Percentiles rank a stretch among this genome's conserved stretches.
Evolutionary conservation across 2,113 vertebrate species (phyloP).

Genomic region (Lepidothrix coronata): DNA sequence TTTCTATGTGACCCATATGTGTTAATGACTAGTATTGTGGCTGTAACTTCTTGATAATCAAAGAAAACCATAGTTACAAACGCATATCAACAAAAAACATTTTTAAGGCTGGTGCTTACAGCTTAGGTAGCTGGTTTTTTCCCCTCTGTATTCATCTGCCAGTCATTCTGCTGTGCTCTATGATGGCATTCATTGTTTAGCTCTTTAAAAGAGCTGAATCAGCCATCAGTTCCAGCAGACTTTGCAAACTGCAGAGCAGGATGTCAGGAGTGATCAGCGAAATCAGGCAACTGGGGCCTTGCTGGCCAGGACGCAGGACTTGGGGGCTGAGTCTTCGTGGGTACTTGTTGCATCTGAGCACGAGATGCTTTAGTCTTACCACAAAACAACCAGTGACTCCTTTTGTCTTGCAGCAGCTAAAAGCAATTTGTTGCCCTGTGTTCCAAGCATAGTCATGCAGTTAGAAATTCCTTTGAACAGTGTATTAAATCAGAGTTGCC

Average conservation of each 20-base stretch:
- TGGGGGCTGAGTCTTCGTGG: not conserved
- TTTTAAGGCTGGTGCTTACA: not conserved
- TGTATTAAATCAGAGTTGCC: not conserved
- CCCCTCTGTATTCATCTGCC: not conserved
- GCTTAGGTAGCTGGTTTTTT: not conserved
- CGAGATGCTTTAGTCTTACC: not conserved
- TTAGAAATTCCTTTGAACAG: not conserved
- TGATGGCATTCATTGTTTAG: not conserved
- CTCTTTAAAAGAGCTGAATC: not conserved
- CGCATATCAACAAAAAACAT: rapidly evolving
- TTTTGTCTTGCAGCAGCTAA: not conserved
- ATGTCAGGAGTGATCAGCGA: not conserved
- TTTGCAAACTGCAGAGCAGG: not conserved
- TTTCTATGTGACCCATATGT: not conserved
- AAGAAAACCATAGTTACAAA: not conserved
- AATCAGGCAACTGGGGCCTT: not conserved
- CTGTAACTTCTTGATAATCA: not conserved
- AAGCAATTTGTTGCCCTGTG: not conserved
- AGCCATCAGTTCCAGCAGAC: not conserved
- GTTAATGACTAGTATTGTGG: not conserved
- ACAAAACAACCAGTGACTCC: not conserved
- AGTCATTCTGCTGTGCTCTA: not conserved
- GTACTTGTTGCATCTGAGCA: not conserved
- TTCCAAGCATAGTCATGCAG: not conserved
- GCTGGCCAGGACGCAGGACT: not conserved